Evolutionary conservation across 2,888 invertebrate genomes (phyloP).

Genomic region (Nomada ruficornis): DNA sequence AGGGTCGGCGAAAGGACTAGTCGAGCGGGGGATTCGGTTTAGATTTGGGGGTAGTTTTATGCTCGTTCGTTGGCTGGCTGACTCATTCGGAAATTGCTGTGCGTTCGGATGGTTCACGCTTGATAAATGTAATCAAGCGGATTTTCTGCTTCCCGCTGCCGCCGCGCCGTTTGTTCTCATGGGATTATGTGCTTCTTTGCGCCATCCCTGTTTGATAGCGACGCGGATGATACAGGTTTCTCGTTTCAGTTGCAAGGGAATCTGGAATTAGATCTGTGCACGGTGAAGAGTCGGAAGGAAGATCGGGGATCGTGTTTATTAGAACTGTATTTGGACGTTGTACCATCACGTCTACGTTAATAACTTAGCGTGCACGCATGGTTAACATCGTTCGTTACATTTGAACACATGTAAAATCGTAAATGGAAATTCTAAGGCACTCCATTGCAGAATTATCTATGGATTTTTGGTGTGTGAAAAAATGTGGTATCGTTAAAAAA

Average conservation of each 20-base stretch:
- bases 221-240: neutral
- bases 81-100: neutral
- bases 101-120: neutral
- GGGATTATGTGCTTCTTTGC: neutral
- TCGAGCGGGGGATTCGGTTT: constrained; percentile 1
- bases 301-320: neutral
- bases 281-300: neutral
- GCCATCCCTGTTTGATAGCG: neutral
- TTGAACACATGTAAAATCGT: no score
- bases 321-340: neutral
- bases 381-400: no score
- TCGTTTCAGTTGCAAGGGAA: neutral
- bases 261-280: no score
- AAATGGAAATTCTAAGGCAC: no score
- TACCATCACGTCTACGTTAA: no score
- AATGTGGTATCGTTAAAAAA: no score
- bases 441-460: no score
- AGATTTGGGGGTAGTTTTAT: constrained; percentile 24
- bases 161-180: neutral
- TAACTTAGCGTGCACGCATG: no score
- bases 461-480: no score
- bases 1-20: constrained; percentile 8
- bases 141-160: neutral
- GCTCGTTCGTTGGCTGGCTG: neutral
- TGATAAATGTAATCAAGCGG: constrained; percentile 12